Evolutionary conservation across 2,797 vertebrate species (phyloP), one percentile per base, ranked within the genome.

Genomic region (Enteromius anoplus): DNA sequence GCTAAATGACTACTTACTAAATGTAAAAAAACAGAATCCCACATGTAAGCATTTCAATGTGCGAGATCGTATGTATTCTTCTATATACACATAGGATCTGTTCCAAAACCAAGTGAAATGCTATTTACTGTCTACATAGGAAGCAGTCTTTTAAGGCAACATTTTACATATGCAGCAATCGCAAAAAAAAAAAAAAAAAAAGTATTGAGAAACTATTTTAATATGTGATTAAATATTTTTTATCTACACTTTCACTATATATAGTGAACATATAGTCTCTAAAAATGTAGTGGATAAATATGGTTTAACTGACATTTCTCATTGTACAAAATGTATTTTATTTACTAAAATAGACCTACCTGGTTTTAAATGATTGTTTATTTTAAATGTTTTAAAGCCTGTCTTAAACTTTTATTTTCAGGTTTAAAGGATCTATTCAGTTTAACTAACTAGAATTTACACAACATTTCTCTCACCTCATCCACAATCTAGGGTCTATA

Each of bases 81-180:
- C 42, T 78, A 78, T 14, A 23, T 66, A 15, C 26, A 51, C n/a
- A 12, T 68, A 53, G 62, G 29, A 66, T 78, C 58, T 68, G 76
- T 78, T 68, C 76, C 76, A 78, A 78, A 78, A 78, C 45, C 58
- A 78, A 49, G 55, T 19, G 17, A 60, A 60, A 26, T 45, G 53
- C 17, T 42, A 42, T 62, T 45, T 76, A 42, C n/a, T 29, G 37
- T 76, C 73, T 76, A 60, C 3, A 32, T 2, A 60, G 14, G 34
- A 15, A 58, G 14, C 8, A 23, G 14, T 8, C 14, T 42, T 75
- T 75, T 42, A 75, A 60, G 53, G 58, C 34, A 60, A 60, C 49
- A 15, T 10, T 49, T 19, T 32, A 51, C 17, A 29, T 47, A 47
- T 9, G 65, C 53, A 40, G 8, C 34, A 17, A 64, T 60, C 14